Evolutionary conservation across 2,888 invertebrate species (phyloP), one percentile per base, ranked within the genome.

Genomic region (Xestia sexstrigata): DNA sequence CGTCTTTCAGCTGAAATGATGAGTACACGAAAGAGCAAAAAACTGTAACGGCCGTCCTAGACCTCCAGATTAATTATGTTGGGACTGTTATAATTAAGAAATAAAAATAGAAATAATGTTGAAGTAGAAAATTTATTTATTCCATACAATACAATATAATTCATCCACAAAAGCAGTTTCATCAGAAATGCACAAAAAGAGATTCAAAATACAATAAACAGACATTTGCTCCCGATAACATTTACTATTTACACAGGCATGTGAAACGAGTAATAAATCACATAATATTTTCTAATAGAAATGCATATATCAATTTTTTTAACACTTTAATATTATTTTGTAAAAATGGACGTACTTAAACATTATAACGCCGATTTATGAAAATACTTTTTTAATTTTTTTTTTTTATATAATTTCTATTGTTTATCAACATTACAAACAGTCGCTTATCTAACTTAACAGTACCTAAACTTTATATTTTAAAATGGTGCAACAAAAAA

Each of bases 81-180:
- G 11, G 30, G 58, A 58, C 26, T 26, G 1, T n/a, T 42, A 26
- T 20, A 20, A 5, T 0, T 30, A 35, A 3, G 17, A 55, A 62
- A 66, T 9, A 47, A 39, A 66, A 68, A 52, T 47, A 76, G 81
- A 39, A 70, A 49, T 0, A 73, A 67, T 68, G 58, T 79, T 75
- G 89, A 88, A 90, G 93, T 95, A 95, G 94, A 95, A 96, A 95
- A 95, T 96, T 93, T 96, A 95, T 94, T 92, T 92, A 88, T 82
- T 88, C 74, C 84, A 88, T 88, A 88, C 91, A 93, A 93, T 94
- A 95, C 90, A 93, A 93, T 93, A 92, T 92, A 93, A 92, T 94
- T 93, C 93, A 94, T 95, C 92, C 95, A 96, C 95, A 95, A 94
- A 95, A 95, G 95, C 95, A 92, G 90, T 93, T 93, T 92, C 92